A percentile compares a stretch with the other conserved stretches of the same genome.
phyloP scores from a whole-genome alignment of 1,140 invertebrate genomes.

The Drosophila punjabiensis region DNA sequence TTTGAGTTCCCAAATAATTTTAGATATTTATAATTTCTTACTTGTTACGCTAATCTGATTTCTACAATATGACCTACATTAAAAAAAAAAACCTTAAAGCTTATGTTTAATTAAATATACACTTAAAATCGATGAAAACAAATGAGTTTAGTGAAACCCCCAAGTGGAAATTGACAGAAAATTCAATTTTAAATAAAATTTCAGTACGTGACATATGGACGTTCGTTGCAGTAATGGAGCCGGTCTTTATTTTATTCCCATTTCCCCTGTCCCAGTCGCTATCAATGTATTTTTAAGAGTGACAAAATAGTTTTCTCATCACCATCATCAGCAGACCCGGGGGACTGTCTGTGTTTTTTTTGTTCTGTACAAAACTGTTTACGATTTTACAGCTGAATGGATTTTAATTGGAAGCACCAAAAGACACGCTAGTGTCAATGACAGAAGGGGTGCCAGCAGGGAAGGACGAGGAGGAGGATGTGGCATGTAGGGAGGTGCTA shows the following conservation, averaged over 20 bases:
- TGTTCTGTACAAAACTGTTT: conserved; percentile 64
- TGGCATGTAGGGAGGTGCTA: background rate
- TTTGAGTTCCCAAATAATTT: background rate
- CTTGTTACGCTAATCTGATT: background rate
- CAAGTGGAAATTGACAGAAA: background rate
- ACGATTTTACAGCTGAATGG: conserved; percentile 79
- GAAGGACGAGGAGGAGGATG: background rate
- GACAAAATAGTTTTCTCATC: conserved; percentile 38
- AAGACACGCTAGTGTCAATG: conserved; percentile 79
- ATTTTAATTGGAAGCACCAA: conserved; percentile 80
- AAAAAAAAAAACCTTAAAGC: too few species aligned
- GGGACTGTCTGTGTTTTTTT: conserved; percentile 4
- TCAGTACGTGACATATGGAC: conserved; percentile 2
- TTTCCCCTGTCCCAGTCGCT: background rate
- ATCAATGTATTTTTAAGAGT: conserved; percentile 30
- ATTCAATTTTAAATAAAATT: conserved; percentile 10
- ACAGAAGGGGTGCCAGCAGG: conserved; percentile 27
- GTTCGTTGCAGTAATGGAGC: background rate
- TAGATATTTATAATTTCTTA: too few species aligned
- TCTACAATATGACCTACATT: background rate
- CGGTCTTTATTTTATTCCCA: conserved; percentile 21
- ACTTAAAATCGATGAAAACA: background rate
- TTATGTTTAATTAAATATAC: background rate
- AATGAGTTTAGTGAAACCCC: background rate
- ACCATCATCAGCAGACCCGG: conserved; percentile 36